Evolutionary conservation across 1,140 invertebrate genomes (phyloP).

Genomic region (Hycleus phaleratus): DNA sequence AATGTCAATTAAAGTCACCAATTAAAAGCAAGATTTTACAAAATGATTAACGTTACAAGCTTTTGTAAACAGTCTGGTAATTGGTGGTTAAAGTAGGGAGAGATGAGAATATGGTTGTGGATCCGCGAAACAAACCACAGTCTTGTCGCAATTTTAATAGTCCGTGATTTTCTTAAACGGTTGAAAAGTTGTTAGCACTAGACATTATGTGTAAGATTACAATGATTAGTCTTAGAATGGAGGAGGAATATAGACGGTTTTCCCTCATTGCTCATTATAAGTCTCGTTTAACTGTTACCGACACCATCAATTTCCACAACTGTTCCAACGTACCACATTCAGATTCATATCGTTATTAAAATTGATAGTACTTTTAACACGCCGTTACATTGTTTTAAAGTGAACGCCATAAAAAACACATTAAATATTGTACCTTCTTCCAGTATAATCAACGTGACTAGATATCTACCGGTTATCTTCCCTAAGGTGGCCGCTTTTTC

Average conservation of each 20-base stretch:
- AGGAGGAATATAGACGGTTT: slow-evolving; percentile 22
- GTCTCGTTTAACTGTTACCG: slow-evolving; percentile 34
- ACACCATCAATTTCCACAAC: slow-evolving; percentile 36
- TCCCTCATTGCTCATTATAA: slow-evolving; percentile 34
- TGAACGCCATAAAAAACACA: slow-evolving; percentile 15
- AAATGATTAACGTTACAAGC: slow-evolving; percentile 34
- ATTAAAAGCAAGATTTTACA: slow-evolving; percentile 33
- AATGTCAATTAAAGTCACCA: slow-evolving; percentile 37
- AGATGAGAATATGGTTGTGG: background rate
- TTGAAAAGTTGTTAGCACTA: slow-evolving; percentile 41
- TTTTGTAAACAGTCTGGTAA: slow-evolving; percentile 34
- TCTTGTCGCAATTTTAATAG: slow-evolving; percentile 40
- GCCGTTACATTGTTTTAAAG: slow-evolving; percentile 23
- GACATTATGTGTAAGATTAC: slow-evolving; percentile 39
- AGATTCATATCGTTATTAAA: slow-evolving; percentile 31
- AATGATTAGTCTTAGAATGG: slow-evolving; percentile 35
- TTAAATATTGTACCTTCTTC: background rate
- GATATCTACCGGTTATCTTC: too few relatives aligned
- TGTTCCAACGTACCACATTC: background rate
- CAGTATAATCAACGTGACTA: too few relatives aligned
- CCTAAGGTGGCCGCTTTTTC: too few relatives aligned
- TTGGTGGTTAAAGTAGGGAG: slow-evolving; percentile 22
- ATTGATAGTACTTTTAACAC: slow-evolving; percentile 26
- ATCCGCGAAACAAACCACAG: slow-evolving; percentile 31
- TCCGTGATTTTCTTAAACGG: slow-evolving; percentile 40